Evolutionary conservation across 2,797 vertebrate species (phyloP).

Genomic region (Menidia menidia): DNA sequence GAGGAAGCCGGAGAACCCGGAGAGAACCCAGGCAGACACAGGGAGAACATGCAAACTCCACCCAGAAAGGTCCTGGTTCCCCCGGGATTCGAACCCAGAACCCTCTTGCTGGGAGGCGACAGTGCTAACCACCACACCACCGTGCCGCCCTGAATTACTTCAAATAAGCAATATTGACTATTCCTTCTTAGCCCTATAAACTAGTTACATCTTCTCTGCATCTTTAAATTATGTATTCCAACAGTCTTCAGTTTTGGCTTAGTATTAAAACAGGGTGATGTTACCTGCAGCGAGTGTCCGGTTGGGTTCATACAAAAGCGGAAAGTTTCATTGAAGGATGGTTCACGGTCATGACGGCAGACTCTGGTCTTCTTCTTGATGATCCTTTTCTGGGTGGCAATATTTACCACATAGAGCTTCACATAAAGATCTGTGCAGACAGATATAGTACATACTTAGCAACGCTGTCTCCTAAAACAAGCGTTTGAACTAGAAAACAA

Average conservation of each 20-base stretch:
- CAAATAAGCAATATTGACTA: too few relatives aligned
- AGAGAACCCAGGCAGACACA: too few relatives aligned
- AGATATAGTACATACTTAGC: conserved; percentile 3
- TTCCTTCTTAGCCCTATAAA: neutral
- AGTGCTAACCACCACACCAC: too few relatives aligned
- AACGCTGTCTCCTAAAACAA: neutral
- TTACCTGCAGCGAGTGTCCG: conserved; percentile 96
- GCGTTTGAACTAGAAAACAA: too few relatives aligned
- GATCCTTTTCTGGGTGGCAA: conserved; percentile 97
- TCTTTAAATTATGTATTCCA: neutral
- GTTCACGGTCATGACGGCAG: conserved; percentile 96
- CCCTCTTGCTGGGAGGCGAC: too few relatives aligned
- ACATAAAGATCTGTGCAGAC: conserved; percentile 92
- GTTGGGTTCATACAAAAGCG: conserved; percentile 96
- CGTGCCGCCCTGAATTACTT: too few relatives aligned
- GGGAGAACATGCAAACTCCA: too few relatives aligned
- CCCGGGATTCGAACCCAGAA: too few relatives aligned
- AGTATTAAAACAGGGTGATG: neutral
- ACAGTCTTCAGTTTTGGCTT: neutral
- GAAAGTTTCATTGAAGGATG: conserved; percentile 98
- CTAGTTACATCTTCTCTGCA: neutral
- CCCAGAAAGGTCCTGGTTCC: too few relatives aligned
- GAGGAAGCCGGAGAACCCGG: too few relatives aligned
- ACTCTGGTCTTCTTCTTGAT: conserved; percentile 99
- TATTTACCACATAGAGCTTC: conserved; percentile 97